Percentiles rank a stretch among this genome's conserved stretches.
phyloP scores from a whole-genome alignment of 2,113 vertebrate genomes.

The Apodemus speciosus region DNA sequence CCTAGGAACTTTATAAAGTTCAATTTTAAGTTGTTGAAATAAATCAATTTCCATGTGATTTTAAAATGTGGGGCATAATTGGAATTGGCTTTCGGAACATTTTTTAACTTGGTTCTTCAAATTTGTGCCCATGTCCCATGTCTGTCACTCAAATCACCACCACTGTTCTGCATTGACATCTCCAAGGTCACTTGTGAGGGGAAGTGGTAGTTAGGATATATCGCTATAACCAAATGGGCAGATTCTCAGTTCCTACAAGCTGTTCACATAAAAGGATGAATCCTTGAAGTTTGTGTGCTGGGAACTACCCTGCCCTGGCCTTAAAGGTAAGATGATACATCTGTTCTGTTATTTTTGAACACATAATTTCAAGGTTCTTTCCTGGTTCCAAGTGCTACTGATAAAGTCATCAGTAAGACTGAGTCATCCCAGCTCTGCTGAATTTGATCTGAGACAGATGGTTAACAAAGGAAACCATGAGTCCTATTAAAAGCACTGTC shows the following conservation, averaged over 20 bases:
- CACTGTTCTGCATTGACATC: too few species aligned
- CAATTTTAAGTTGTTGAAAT: not conserved
- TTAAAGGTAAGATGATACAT: not conserved
- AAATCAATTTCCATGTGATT: not conserved
- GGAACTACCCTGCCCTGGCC: not conserved
- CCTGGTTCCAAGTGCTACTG: not conserved
- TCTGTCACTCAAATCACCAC: not conserved
- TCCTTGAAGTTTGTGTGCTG: not conserved
- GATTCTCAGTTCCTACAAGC: not conserved
- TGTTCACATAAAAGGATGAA: not conserved
- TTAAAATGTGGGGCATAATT: not conserved
- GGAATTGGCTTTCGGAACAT: not conserved
- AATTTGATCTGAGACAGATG: not conserved
- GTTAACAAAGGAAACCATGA: not conserved
- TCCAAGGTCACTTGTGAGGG: too few species aligned
- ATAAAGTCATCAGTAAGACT: not conserved
- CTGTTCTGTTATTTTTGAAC: not conserved
- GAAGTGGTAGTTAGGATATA: too few species aligned
- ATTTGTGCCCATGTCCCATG: too few species aligned
- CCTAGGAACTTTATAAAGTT: not conserved
- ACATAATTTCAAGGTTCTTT: not conserved
- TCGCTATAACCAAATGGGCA: not conserved
- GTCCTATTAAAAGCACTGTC: rapidly evolving
- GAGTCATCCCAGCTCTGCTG: not conserved
- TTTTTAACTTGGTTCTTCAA: not conserved